Percentiles rank a stretch among this genome's conserved stretches.
Evolutionary conservation across 2,888 invertebrate genomes (phyloP).

Genomic region (Drosophila mimetica): DNA sequence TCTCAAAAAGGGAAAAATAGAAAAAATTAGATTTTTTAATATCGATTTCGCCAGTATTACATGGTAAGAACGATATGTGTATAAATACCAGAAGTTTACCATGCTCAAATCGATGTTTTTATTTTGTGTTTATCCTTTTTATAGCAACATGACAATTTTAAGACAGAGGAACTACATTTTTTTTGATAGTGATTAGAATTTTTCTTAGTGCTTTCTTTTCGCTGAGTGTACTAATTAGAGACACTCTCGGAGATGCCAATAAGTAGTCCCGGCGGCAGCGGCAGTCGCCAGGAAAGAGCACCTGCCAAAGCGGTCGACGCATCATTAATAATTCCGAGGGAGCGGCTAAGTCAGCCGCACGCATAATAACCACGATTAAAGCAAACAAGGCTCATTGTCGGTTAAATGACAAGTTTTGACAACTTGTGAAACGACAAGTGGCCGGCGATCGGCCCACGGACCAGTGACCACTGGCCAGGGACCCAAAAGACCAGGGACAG

Average conservation of each 20-base stretch:
- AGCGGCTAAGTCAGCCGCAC: slow-evolving; percentile 62
- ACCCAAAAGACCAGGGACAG: not conserved
- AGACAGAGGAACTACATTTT: too few species aligned
- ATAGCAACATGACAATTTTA: too few species aligned
- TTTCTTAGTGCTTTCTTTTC: slow-evolving; percentile 1
- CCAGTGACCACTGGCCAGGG: slow-evolving; percentile 3
- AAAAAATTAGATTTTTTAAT: too few species aligned
- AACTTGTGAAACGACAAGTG: slow-evolving; percentile 81
- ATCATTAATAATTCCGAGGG: slow-evolving; percentile 74
- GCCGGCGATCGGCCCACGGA: slow-evolving; percentile 53
- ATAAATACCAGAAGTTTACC: too few species aligned
- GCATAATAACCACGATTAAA: slow-evolving; percentile 83
- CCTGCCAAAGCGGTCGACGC: slow-evolving; percentile 61
- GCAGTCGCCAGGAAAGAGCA: slow-evolving; percentile 48
- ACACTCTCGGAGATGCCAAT: slow-evolving; percentile 49
- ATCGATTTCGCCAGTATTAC: too few species aligned
- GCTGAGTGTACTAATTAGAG: slow-evolving; percentile 62
- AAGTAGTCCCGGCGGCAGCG: slow-evolving; percentile 9
- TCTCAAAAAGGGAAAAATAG: too few species aligned
- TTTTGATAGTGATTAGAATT: not conserved
- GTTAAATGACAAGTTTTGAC: slow-evolving; percentile 83
- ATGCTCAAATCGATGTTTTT: too few species aligned
- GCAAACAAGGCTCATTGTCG: slow-evolving; percentile 83
- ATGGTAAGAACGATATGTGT: too few species aligned
- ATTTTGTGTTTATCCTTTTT: too few species aligned